Evolutionary conservation across 1,140 invertebrate genomes (phyloP), one percentile per base, ranked within the genome.

Genomic region (Euura saliciscinereae): DNA sequence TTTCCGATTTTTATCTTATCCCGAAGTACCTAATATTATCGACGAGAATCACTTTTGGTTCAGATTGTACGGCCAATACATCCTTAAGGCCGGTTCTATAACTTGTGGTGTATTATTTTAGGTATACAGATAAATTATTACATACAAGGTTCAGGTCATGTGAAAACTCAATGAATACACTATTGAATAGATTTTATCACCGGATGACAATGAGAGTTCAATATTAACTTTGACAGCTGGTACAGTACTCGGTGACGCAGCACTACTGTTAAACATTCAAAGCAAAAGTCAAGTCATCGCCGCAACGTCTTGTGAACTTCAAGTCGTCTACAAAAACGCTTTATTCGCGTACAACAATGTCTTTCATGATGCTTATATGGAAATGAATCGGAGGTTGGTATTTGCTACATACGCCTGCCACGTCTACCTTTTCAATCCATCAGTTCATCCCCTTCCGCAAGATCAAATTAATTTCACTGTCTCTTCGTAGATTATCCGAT

Each of bases 251-350:
- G 51, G 51, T 5, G 51, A 59, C n/a, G 51, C 51, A 59, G 51
- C 51, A 2, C n/a, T 59, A n/a, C 51, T 59, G n/a, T n/a, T 59
- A 59, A 59, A 59, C n/a, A 59, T 59, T 59, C 8, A 59, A 59
- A 10, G 51, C 51, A 59, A 59, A 59, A 59, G 51, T 59, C 51
- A 59, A 59, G 51, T 59, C 3, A n/a, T 59, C 51, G 5, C 51
- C 51, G 51, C 51, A n/a, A 59, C 51, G 51, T 59, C 51, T n/a
- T 59, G 51, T n/a, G 51, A 59, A 59, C 51, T 59, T 59, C 51
- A 59, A 59, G 51, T 59, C n/a, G 51, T 59, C 51, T n/a, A 59
- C 51, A 59, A 59, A 59, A n/a, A 8, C 2, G 4, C 51, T 5
- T 59, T 59, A 59, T 59, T 59, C n/a, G 51, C 51, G 4, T n/a